Percentiles rank a stretch among this genome's conserved stretches.
Evolutionary conservation across 2,888 invertebrate genomes (phyloP).

Genomic region (Zygogramma bicolorata): DNA sequence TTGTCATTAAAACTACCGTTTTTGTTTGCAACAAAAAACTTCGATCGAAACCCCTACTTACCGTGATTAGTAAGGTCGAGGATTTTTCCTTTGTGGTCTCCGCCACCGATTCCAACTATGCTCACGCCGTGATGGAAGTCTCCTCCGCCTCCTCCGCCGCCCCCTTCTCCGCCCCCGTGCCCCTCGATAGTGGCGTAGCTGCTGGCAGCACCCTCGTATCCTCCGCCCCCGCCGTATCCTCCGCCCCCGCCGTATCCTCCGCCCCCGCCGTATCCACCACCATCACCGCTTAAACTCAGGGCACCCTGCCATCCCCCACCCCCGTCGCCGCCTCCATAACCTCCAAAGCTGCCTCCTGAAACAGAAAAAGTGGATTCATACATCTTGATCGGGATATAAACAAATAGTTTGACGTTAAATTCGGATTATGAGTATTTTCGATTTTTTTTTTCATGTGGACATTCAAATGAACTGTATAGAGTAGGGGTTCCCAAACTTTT

Average conservation of each 20-base stretch:
- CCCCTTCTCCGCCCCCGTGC: constrained; percentile 35
- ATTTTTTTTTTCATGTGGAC: too few species aligned
- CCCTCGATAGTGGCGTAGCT: constrained; percentile 41
- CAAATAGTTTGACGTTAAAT: too few species aligned
- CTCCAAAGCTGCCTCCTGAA: constrained; percentile 33
- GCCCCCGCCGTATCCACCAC: constrained; percentile 33
- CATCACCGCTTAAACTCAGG: constrained; percentile 29
- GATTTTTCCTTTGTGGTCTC: constrained; percentile 44
- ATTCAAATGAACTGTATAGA: too few species aligned
- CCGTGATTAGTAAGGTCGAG: constrained; percentile 53
- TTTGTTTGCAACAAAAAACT: too few species aligned
- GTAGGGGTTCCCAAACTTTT: too few species aligned
- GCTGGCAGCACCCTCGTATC: constrained; percentile 42
- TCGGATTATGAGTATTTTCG: too few species aligned
- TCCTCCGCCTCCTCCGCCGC: constrained; percentile 40
- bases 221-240: constrained; percentile 35
- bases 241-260: constrained; percentile 37
- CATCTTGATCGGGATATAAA: too few species aligned
- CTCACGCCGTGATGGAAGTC: constrained; percentile 56
- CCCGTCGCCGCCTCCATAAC: constrained; percentile 32
- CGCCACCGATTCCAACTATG: constrained; percentile 51
- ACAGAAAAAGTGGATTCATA: neutral
- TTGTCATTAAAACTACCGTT: too few species aligned
- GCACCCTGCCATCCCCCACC: constrained; percentile 35
- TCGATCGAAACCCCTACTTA: constrained; percentile 15